phyloP scores from a whole-genome alignment of 2,113 vertebrate genomes.

The Gallinago paraguaiae region DNA sequence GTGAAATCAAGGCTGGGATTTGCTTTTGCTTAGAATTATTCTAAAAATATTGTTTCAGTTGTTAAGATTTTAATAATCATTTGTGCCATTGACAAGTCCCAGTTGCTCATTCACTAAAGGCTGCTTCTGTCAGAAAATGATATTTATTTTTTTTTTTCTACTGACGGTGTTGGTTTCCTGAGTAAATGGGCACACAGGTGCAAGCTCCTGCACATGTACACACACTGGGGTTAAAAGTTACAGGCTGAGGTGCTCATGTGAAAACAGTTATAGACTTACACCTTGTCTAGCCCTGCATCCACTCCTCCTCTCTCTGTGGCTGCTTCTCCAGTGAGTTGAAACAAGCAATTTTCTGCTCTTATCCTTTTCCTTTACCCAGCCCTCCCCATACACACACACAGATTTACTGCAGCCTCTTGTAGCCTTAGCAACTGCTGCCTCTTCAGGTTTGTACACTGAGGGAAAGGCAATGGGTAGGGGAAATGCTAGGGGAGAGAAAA shows the following conservation, averaged over 20 bases:
- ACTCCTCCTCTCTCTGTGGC: background rate
- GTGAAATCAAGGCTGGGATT: background rate
- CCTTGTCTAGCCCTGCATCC: background rate
- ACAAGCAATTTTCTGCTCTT: constrained; percentile 48
- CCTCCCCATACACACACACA: background rate
- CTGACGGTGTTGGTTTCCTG: background rate
- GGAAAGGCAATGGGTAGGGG: background rate
- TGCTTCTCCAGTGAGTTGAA: background rate
- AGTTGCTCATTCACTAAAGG: background rate
- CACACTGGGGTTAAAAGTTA: background rate
- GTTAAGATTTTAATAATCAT: background rate
- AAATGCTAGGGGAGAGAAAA: background rate
- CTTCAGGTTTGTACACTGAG: background rate
- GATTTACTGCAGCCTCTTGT: constrained; percentile 42
- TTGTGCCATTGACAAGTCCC: background rate
- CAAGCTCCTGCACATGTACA: background rate
- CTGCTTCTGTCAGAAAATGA: background rate
- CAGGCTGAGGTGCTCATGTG: background rate
- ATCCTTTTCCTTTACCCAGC: background rate
- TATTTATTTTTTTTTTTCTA: rapidly evolving
- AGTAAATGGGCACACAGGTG: background rate
- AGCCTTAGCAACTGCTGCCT: constrained; percentile 57
- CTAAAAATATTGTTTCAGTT: background rate
- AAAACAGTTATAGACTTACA: background rate
- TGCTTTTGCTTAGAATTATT: background rate